Conservation (phyloP, 2,888 invertebrate species). For the Busseola fusca region DNA sequence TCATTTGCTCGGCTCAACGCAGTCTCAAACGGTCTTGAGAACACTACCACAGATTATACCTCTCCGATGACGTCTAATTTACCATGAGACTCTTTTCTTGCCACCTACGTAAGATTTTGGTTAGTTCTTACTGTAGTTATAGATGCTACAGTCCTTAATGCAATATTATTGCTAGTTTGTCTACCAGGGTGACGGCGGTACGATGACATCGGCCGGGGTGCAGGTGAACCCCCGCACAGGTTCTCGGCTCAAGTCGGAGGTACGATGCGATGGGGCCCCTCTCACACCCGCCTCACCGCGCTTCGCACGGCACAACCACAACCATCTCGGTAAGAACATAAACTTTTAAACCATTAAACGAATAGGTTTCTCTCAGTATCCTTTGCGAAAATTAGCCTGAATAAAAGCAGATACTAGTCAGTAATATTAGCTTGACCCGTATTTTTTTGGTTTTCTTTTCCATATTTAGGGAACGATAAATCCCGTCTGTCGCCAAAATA, state of each 20-base stretch:
- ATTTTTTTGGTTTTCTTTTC: background rate
- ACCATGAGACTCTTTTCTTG: background rate
- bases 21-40: background rate
- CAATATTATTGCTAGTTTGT: background rate
- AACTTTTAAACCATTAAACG: background rate
- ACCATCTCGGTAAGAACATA: conserved; percentile 86
- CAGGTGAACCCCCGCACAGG: conserved; percentile 91
- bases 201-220: conserved; percentile 72
- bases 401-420: no score
- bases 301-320: conserved; percentile 92
- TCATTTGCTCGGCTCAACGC: background rate
- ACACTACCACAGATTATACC: background rate
- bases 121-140: background rate
- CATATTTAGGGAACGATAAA: background rate
- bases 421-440: background rate
- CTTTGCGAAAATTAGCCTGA: background rate
- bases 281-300: conserved; percentile 90
- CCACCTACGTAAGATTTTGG: background rate
- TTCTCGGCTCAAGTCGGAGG: conserved; percentile 89
- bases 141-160: background rate
- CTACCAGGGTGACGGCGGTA: conserved; percentile 75
- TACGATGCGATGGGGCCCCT: conserved; percentile 80
- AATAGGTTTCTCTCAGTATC: background rate
- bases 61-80: background rate
- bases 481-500: background rate